These are phyloP conservation scores for Cephus rjabovi DNA, from an alignment of 2,888 invertebrate species.

Conservation along the genomic window DNA sequence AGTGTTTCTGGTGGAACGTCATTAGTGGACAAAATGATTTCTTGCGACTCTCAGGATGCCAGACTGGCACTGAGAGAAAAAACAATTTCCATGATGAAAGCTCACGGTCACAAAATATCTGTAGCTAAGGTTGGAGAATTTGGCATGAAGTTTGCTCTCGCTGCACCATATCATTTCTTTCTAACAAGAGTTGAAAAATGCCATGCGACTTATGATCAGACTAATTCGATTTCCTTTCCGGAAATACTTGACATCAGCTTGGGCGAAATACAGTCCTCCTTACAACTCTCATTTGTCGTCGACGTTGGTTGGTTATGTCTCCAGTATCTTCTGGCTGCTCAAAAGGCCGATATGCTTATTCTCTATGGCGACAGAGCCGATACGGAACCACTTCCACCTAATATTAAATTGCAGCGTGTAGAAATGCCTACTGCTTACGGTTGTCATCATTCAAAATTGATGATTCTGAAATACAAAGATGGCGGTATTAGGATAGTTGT, in stretches of 20 bases:
- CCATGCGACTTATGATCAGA: constrained; percentile 73
- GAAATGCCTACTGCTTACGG: constrained; percentile 48
- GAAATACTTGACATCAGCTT: constrained; percentile 84
- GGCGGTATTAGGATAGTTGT: constrained; percentile 86
- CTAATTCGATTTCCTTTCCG: constrained; percentile 77
- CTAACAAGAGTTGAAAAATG: constrained; percentile 78
- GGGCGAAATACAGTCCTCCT: constrained; percentile 78
- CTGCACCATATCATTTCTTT: constrained; percentile 81
- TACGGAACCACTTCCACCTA: constrained; percentile 35
- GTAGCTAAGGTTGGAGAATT: constrained; percentile 74
- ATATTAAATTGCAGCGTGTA: constrained; percentile 45
- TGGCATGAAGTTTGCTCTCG: constrained; percentile 74
- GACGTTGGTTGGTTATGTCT: constrained; percentile 90
- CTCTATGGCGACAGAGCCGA: constrained; percentile 42
- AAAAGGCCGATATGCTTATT: constrained; percentile 69
- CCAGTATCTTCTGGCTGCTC: constrained; percentile 84
- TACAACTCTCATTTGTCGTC: constrained; percentile 95
- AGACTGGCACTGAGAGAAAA: constrained; percentile 39
- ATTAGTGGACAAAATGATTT: constrained; percentile 3
- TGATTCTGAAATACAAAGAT: constrained; percentile 85
- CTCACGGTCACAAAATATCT: constrained; percentile 67
- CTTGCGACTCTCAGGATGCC: constrained; percentile 11
- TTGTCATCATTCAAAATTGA: constrained; percentile 76
- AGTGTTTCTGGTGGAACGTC: constrained; percentile 11
- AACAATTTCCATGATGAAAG: constrained; percentile 50